phyloP scores from a whole-genome alignment of 2,888 invertebrate species.

The Antheraea assamensis region DNA sequence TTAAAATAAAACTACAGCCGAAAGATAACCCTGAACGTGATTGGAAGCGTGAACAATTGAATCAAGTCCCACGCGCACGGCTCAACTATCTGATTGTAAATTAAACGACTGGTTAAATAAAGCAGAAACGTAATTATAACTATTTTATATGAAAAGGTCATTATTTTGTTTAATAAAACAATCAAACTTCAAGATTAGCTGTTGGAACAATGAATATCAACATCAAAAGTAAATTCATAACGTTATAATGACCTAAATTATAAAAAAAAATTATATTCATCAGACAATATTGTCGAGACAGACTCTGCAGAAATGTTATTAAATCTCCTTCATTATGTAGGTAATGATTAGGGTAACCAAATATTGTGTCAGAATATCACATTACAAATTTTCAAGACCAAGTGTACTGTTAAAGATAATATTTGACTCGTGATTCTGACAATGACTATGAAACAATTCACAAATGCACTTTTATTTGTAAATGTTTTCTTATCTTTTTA shows the following conservation, averaged over 20 bases:
- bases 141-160: slow-evolving; percentile 10
- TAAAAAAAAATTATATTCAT: background rate
- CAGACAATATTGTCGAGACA: no score
- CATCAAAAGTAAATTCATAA: background rate
- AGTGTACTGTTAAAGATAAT: no score
- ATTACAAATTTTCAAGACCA: no score
- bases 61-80: slow-evolving; percentile 46
- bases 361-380: no score
- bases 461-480: no score
- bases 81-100: slow-evolving; percentile 27
- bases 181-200: background rate
- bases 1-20: background rate
- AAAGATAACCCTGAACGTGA: slow-evolving; percentile 27
- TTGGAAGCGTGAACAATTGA: slow-evolving; percentile 48
- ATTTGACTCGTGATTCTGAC: no score
- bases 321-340: no score
- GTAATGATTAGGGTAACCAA: no score
- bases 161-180: background rate
- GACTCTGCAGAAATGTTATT: no score
- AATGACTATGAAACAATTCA: no score
- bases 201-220: background rate
- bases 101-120: slow-evolving; percentile 19
- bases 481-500: no score
- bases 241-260: background rate
- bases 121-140: slow-evolving; percentile 5